Conservation (phyloP, 2,113 vertebrate species). For the Microtus oregoni region DNA sequence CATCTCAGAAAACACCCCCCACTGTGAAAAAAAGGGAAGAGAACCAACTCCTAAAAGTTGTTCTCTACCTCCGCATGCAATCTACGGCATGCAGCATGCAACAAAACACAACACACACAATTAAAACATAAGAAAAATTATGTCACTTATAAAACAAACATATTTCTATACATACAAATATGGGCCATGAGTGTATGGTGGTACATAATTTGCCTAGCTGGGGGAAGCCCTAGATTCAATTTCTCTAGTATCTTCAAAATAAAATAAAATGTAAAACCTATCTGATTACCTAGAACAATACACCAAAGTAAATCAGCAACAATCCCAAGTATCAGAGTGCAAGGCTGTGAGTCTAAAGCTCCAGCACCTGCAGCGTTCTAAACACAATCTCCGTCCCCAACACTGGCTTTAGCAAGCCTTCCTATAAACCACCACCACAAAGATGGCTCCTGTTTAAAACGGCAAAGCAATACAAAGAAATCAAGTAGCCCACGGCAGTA, state of each 20-base stretch:
- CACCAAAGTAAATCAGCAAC: neutral
- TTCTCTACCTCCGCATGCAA: neutral
- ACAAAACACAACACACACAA: neutral
- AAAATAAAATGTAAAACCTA: neutral
- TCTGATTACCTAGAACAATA: neutral
- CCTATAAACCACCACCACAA: neutral
- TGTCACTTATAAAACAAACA: constrained; percentile 6
- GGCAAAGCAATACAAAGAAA: neutral
- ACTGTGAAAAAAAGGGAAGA: no score
- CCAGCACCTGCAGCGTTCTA: neutral
- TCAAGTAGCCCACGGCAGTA: neutral
- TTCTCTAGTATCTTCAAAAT: neutral
- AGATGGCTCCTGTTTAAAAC: neutral
- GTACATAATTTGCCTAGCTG: neutral
- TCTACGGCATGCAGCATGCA: neutral
- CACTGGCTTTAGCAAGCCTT: neutral
- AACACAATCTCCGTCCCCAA: neutral
- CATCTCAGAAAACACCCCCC: neutral
- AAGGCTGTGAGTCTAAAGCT: neutral
- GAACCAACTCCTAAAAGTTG: no score
- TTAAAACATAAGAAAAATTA: neutral
- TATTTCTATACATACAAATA: neutral
- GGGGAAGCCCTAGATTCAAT: neutral
- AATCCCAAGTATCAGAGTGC: neutral
- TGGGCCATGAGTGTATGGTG: neutral